These are phyloP conservation scores for Aeoliscus strigatus DNA, from an alignment of 2,797 vertebrate genomes.

Conservation along the genomic window DNA sequence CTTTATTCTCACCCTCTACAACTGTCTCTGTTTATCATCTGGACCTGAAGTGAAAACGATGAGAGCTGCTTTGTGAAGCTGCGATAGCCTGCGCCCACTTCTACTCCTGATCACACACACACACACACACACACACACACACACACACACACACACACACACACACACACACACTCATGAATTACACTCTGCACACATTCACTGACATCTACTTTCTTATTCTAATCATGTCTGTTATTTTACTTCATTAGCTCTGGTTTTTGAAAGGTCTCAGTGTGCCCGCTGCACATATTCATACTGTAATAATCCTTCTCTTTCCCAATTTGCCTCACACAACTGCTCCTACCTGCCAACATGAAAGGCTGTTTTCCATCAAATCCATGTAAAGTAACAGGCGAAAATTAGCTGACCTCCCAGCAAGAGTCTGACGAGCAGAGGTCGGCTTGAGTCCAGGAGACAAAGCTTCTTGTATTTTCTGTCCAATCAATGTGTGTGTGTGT, in stretches of 20 bases:
- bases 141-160: no score
- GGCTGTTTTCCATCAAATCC: constrained; percentile 49
- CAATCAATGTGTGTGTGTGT: constrained; percentile 25
- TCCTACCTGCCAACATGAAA: constrained; percentile 46
- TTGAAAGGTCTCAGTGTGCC: constrained; percentile 38
- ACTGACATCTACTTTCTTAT: no score
- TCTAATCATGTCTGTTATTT: no score
- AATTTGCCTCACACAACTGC: constrained; percentile 52
- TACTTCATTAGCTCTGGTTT: constrained; percentile 53
- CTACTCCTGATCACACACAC: no score
- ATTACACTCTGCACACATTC: no score
- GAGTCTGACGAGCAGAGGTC: constrained; percentile 40
- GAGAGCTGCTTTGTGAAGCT: no score
- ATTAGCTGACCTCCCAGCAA: constrained; percentile 54
- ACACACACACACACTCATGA: no score
- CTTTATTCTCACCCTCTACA: no score
- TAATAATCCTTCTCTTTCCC: constrained; percentile 58
- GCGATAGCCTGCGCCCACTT: no score
- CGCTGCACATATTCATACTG: constrained; percentile 29
- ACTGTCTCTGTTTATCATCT: no score
- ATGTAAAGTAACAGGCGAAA: constrained; percentile 59
- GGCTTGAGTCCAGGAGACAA: constrained; percentile 33
- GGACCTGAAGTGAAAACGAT: no score
- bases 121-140: no score
- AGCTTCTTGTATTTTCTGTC: constrained; percentile 31